These are phyloP conservation scores for Aleadryas rufinucha DNA, from an alignment of 2,113 vertebrate species.

Conservation along the genomic window DNA sequence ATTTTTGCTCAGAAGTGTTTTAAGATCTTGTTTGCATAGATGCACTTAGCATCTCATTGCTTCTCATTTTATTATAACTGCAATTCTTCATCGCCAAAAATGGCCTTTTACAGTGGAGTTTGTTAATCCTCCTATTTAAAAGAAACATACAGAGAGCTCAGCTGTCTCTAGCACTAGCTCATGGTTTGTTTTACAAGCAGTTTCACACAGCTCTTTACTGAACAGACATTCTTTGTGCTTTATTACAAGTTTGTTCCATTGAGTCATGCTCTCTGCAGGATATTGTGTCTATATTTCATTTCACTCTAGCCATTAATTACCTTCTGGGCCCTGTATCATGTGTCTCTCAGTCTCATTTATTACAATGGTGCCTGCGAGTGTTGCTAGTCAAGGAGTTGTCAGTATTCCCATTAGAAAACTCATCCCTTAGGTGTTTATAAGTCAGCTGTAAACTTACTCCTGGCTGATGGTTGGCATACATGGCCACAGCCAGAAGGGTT, in stretches of 20 bases:
- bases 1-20: neutral
- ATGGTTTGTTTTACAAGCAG: slow-evolving; percentile 76
- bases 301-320: slow-evolving; percentile 74
- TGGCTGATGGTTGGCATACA: slow-evolving; percentile 36
- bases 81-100: slow-evolving; percentile 46
- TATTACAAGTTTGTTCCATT: slow-evolving; percentile 75
- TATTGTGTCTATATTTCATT: slow-evolving; percentile 72
- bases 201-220: slow-evolving; percentile 60
- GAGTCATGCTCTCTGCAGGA: slow-evolving; percentile 72
- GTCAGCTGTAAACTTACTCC: slow-evolving; percentile 62
- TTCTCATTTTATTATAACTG: slow-evolving; percentile 31
- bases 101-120: slow-evolving; percentile 34
- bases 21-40: slow-evolving; percentile 36
- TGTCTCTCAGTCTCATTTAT: slow-evolving; percentile 70
- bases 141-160: slow-evolving; percentile 55
- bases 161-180: slow-evolving; percentile 10
- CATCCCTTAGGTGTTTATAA: slow-evolving; percentile 65
- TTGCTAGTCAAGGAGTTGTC: slow-evolving; percentile 66
- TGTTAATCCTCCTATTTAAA: slow-evolving; percentile 57
- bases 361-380: slow-evolving; percentile 57
- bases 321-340: slow-evolving; percentile 68
- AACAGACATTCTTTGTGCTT: slow-evolving; percentile 73
- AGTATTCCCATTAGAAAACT: slow-evolving; percentile 74
- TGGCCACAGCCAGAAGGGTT: slow-evolving; percentile 19
- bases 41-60: slow-evolving; percentile 51